Evolutionary conservation across 1,140 invertebrate species (phyloP).

Genomic region (Fopius arisanus): DNA sequence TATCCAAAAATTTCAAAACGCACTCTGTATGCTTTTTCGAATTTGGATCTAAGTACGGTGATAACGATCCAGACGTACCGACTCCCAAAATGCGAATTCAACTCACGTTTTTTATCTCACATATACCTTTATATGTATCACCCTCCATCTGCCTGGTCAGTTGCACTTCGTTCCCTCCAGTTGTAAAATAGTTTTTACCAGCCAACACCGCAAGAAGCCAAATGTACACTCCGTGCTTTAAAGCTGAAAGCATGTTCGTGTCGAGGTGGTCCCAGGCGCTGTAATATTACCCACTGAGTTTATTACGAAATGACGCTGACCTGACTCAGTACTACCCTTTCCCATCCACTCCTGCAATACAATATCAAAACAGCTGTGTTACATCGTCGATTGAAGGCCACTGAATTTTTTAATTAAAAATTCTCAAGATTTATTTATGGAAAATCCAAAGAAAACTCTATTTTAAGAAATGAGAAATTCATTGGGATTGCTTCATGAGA

Average conservation of each 20-base stretch:
- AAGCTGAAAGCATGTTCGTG: conserved; percentile 61
- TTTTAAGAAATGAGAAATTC: background rate
- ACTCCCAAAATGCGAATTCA: background rate
- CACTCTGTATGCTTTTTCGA: too few relatives aligned
- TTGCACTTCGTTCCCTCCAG: background rate
- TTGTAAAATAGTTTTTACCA: conserved; percentile 23
- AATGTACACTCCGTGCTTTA: conserved; percentile 43
- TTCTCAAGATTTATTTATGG: background rate
- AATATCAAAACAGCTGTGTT: background rate
- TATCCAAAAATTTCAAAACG: too few relatives aligned
- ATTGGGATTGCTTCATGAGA: too few relatives aligned
- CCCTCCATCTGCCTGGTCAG: background rate
- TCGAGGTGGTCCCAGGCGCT: conserved; percentile 26
- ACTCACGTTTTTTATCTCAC: background rate
- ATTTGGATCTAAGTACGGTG: too few relatives aligned
- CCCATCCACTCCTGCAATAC: background rate
- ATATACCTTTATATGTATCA: conserved; percentile 3
- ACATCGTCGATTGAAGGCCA: background rate
- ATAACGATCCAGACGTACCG: too few relatives aligned
- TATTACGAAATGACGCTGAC: conserved; percentile 5
- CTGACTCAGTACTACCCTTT: background rate
- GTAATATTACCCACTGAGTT: conserved; percentile 1
- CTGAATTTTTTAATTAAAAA: background rate
- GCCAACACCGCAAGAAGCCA: conserved; percentile 12
- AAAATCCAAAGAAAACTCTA: background rate